Conservation (phyloP, 2,888 invertebrate genomes). For the Leptopilina myrica region DNA sequence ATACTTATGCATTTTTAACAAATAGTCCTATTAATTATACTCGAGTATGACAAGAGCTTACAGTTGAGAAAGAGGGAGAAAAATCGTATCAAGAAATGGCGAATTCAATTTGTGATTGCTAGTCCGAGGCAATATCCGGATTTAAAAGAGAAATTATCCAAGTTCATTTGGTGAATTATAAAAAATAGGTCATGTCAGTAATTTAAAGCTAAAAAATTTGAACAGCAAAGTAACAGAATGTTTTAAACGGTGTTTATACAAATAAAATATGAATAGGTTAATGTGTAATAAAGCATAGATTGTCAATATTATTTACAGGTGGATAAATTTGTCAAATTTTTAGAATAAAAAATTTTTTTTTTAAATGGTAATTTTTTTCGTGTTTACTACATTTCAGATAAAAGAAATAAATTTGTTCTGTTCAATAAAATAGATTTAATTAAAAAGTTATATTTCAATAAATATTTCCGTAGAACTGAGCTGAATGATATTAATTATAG, state of each 20-base stretch:
- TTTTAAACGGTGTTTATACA: constrained; percentile 54
- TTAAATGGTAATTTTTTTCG: too few relatives aligned
- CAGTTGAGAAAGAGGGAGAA: neutral
- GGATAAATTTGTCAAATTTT: neutral
- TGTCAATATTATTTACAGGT: constrained; percentile 67
- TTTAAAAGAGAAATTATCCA: constrained; percentile 35
- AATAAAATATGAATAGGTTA: constrained; percentile 52
- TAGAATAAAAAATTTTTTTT: too few relatives aligned
- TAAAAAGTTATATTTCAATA: too few relatives aligned
- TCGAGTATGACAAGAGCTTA: neutral
- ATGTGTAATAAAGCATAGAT: constrained; percentile 70
- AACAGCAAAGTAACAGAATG: constrained; percentile 55
- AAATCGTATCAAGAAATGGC: neutral
- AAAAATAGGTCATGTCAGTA: constrained; percentile 44
- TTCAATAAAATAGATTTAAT: too few relatives aligned
- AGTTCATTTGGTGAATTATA: neutral
- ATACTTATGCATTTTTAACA: too few relatives aligned
- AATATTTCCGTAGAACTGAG: too few relatives aligned
- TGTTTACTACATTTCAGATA: too few relatives aligned
- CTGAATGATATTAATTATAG: too few relatives aligned
- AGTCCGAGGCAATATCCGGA: constrained; percentile 20
- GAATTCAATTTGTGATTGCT: constrained; percentile 6
- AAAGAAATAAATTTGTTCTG: too few relatives aligned
- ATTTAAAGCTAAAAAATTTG: constrained; percentile 59
- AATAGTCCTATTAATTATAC: too few relatives aligned